phyloP scores from a whole-genome alignment of 2,888 invertebrate species.

The Calameuta pallipes region DNA sequence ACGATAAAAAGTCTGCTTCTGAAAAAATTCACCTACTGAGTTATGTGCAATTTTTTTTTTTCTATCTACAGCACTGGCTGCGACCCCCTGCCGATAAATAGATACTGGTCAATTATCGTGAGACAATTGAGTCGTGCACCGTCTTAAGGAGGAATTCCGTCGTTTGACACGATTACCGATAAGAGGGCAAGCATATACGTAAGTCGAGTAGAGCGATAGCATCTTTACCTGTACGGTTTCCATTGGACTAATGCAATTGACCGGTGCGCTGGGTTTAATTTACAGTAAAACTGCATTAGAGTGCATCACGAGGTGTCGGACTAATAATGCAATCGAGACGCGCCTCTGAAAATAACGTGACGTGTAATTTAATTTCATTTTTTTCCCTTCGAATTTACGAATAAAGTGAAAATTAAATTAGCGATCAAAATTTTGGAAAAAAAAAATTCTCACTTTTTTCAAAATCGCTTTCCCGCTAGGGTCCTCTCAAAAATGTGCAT shows the following conservation, averaged over 20 bases:
- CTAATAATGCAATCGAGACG: not conserved
- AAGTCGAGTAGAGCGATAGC: not conserved
- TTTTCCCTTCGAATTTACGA: not conserved
- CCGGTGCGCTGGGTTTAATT: not conserved
- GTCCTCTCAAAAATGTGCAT: not conserved
- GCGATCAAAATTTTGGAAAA: not conserved
- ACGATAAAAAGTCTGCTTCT: no score
- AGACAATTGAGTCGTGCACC: not conserved
- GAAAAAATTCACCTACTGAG: not conserved
- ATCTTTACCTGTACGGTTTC: not conserved
- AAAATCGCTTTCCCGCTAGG: no score
- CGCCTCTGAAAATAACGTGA: not conserved
- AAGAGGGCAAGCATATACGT: not conserved
- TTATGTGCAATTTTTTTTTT: not conserved
- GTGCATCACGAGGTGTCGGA: not conserved
- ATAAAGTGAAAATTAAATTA: not conserved
- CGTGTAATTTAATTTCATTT: not conserved
- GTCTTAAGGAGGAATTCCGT: not conserved
- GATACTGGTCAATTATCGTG: not conserved
- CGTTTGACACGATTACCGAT: not conserved
- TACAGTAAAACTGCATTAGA: not conserved
- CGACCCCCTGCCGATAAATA: not conserved
- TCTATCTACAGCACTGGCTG: not conserved
- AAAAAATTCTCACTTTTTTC: not conserved
- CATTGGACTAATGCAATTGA: not conserved